A percentile compares a stretch with the other conserved stretches of the same genome.
These are phyloP conservation scores for Ceratina japonica DNA, from an alignment of 1,140 invertebrate genomes.

Conservation along the genomic window DNA sequence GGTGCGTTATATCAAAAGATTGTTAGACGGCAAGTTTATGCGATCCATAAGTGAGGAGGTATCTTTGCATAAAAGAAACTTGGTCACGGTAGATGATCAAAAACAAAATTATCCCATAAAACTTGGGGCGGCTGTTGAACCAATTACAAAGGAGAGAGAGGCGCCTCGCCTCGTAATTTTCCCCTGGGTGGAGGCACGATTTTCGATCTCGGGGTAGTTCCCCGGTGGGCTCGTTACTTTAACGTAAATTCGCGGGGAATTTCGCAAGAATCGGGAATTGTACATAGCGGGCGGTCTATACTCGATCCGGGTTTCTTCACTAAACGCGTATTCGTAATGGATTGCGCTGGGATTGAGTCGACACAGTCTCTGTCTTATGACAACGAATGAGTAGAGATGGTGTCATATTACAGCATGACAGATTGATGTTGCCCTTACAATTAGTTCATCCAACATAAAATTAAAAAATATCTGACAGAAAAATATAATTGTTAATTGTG, in stretches of 20 bases:
- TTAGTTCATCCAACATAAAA: too few species aligned
- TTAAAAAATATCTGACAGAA: too few species aligned
- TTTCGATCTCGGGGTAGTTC: not conserved
- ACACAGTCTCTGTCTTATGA: too few species aligned
- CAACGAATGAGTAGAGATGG: too few species aligned
- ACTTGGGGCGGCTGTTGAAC: not conserved
- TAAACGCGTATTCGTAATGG: too few species aligned
- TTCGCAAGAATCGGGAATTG: not conserved
- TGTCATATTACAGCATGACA: too few species aligned
- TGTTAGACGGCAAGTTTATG: not conserved
- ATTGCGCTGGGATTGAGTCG: too few species aligned
- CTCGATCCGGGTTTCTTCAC: not conserved
- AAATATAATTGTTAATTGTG: too few species aligned
- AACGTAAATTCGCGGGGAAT: not conserved
- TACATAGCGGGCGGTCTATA: not conserved
- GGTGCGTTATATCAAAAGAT: not conserved
- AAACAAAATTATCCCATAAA: slow-evolving; percentile 18
- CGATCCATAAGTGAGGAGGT: not conserved
- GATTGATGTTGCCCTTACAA: too few species aligned
- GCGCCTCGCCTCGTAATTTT: slow-evolving; percentile 10
- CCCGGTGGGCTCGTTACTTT: slow-evolving; percentile 3
- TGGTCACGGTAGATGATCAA: slow-evolving; percentile 12
- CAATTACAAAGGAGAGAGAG: not conserved
- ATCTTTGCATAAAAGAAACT: not conserved
- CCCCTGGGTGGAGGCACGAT: not conserved